Conservation (phyloP, 2,888 invertebrate species). For the Lissocephala sabroskyi region DNA sequence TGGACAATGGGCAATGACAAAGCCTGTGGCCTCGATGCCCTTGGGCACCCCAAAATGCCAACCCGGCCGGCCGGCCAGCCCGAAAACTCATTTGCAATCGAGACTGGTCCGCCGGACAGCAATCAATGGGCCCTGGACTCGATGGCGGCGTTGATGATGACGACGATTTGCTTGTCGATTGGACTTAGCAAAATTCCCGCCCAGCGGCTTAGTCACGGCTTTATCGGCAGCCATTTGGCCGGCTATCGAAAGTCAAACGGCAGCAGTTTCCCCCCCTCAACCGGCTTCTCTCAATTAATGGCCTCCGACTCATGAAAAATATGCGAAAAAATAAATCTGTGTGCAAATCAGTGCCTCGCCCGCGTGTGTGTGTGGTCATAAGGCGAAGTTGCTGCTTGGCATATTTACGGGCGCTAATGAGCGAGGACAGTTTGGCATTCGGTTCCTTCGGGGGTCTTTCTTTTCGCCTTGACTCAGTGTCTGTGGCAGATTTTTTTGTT, state of each 20-base stretch:
- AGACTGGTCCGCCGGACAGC: slow-evolving; percentile 36
- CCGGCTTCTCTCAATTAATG: background rate
- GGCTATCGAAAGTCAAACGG: too few relatives aligned
- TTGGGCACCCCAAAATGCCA: background rate
- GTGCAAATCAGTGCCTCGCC: too few relatives aligned
- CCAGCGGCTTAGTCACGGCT: too few relatives aligned
- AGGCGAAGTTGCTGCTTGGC: background rate
- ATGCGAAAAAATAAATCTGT: background rate
- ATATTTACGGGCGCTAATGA: slow-evolving; percentile 32
- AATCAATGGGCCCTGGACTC: slow-evolving; percentile 37
- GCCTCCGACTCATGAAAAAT: background rate
- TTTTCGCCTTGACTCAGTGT: slow-evolving; percentile 4
- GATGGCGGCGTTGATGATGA: background rate
- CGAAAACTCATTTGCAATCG: slow-evolving; percentile 36
- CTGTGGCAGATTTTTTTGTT: background rate
- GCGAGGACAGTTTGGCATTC: slow-evolving; percentile 15
- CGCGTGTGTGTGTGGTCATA: background rate
- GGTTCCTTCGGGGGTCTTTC: slow-evolving; percentile 1
- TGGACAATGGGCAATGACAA: slow-evolving; percentile 55
- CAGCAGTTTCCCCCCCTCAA: too few relatives aligned
- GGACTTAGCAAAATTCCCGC: too few relatives aligned
- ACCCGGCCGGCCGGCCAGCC: background rate
- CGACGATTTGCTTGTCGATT: slow-evolving; percentile 18
- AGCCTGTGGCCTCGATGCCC: slow-evolving; percentile 4
- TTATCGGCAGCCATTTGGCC: too few relatives aligned